Evolutionary conservation across 2,888 invertebrate genomes (phyloP).

Genomic region (Acrocera orbiculus): DNA sequence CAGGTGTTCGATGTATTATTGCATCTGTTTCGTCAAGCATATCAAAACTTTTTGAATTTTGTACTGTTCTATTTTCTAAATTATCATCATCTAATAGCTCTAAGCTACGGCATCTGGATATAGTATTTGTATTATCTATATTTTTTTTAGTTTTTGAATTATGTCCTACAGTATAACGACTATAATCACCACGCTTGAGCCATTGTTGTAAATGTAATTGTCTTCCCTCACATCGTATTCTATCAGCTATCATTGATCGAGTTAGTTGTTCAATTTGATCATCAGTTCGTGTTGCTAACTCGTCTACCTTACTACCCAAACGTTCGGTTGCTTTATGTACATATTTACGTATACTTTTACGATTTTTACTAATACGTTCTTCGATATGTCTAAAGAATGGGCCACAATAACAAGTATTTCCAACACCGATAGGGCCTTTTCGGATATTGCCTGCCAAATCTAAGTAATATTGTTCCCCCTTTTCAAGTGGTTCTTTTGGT

Average conservation of each 20-base stretch:
- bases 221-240: constrained; percentile 33
- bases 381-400: constrained; percentile 82
- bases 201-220: constrained; percentile 53
- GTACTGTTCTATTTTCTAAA: constrained; percentile 21
- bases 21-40: constrained; percentile 19
- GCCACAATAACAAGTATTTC: constrained; percentile 83
- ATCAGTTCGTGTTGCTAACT: constrained; percentile 54
- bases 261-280: constrained; percentile 53
- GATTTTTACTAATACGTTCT: constrained; percentile 54
- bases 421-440: constrained; percentile 88
- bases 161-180: constrained; percentile 37
- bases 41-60: constrained; percentile 37
- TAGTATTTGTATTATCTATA: constrained; percentile 36
- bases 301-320: constrained; percentile 63
- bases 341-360: constrained; percentile 39
- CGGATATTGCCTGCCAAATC: constrained; percentile 89
- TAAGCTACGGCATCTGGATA: constrained; percentile 52
- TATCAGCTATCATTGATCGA: constrained; percentile 27
- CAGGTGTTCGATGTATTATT: constrained; percentile 16
- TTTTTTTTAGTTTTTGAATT: constrained; percentile 37
- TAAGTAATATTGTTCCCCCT: constrained; percentile 85
- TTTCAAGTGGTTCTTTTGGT: constrained; percentile 66
- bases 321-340: constrained; percentile 64
- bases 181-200: constrained; percentile 44
- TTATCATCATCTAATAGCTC: constrained; percentile 41